Base-by-base conservation (phyloP, 2,888 invertebrate genomes). In the Hydropsyche betteni region DNA sequence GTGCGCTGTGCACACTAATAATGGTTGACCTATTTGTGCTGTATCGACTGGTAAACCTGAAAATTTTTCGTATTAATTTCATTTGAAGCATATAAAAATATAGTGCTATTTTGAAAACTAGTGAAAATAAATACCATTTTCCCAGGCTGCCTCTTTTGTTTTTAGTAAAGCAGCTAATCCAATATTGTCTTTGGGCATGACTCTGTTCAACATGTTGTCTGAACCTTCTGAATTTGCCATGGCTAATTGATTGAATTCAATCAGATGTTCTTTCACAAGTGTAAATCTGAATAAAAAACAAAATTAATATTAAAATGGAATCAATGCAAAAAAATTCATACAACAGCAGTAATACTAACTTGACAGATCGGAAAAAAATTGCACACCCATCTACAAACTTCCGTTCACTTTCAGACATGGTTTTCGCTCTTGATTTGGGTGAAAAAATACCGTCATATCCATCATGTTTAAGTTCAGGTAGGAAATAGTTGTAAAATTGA, bases 361-460 rank as follows among this genome's bases (percentile, higher is more conserved):
- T 97, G 83, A 93, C 92, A 83, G 94, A 92, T 85, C 95, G 92
- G 87, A 93, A 99, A 89, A 99, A 99, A 83, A 99, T 99, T 80
- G 99, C 99, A 89, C 99, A 99, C 80, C 99, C 99, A 84, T 99
- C 99, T 74, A 99, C 99, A 86, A 95, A 97, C 87, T 98, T 98
- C 82, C 97, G 89, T 84, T 99, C 99, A 81, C 94, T 93, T 83
- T 98, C 98, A 1, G 93, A 91, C 99, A 99, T 99, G 76, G 98
- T 99, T 85, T 98, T 97, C 69, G 99, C 99, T 76, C 99, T 91
- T 0, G 98, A 98, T 86, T 99, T 99, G 0, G 99, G 98, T 51
- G 97, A 96, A 86, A 98, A 99, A 80, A 99, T 98, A 36, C 99
- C 99, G 81, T 95, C 93, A 84, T 95, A 96, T 12, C 97, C 96